Base-by-base conservation (phyloP, 1,140 invertebrate genomes). In the Mactra quadrangularis region DNA sequence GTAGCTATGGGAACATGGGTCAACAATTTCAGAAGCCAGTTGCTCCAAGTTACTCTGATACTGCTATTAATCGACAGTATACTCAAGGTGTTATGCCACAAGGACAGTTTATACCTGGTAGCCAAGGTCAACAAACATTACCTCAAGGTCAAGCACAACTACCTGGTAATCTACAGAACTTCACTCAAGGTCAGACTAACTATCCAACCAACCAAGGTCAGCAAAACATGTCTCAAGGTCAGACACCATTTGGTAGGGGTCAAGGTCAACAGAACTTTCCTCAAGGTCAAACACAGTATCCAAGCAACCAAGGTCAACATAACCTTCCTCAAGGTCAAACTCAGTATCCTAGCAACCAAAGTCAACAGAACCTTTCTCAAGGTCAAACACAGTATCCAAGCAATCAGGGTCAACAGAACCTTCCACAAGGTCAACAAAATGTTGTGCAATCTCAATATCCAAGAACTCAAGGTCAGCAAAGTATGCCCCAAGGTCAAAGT, bases 31-130 rank as follows among this genome's bases (percentile, higher is more conserved):
- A n/a, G n/a, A 77, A 35, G 50, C 60, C 60, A 1, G 59, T 38
- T 27, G 75, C 47, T 29, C 45, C 75, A 64, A n/a, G 9, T 52
- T 77, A 77, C 33, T 22, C 57, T 64, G 75, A 66, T 15, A 77
- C 59, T 25, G 13, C 50, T 33, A n/a, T 53, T 1, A 77, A 66
- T 35, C 45, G 75, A 38, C 59, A 62, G 33, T 33, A 64, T 27
- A 53, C 59, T 7, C 72, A 76, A 50, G 22, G 29, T 22, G 47
- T 35, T 22, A 27, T n/a, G 31, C 22, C 70, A 72, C 22, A 55
- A 29, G 76, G 22, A 29, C 31, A 45, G 4, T 19, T 17, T 22
- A 59, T 17, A 11, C 53, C 50, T 41, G 31, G 22, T 4, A 59
- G n/a, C 35, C 71, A 74, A 53, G 38, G 27, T n/a, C 27, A 27